A percentile compares a stretch with the other conserved stretches of the same genome.
phyloP scores from a whole-genome alignment of 2,797 vertebrate genomes.

The Sebastes kiyomatsui region DNA sequence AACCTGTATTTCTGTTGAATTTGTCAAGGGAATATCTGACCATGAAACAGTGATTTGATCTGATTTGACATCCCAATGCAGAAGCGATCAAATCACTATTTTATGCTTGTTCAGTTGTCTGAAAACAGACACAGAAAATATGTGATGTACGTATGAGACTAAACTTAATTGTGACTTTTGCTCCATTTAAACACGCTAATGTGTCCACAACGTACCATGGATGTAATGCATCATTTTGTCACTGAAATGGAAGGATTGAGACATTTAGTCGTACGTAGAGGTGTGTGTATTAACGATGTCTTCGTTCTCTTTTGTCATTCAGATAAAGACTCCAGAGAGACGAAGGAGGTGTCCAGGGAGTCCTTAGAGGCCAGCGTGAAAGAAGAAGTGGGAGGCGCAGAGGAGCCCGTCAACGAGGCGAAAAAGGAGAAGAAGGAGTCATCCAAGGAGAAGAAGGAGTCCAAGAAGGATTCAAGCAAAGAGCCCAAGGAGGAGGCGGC shows the following conservation, averaged over 20 bases:
- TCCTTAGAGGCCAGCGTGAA: conserved; percentile 30
- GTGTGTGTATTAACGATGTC: background rate
- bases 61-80: background rate
- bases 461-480: conserved; percentile 60
- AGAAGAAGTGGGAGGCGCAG: conserved; percentile 36
- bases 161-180: rapidly evolving
- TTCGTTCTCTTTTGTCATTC: conserved; percentile 4
- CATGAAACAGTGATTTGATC: background rate
- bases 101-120: background rate
- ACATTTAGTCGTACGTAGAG: background rate
- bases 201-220: background rate
- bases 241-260: background rate
- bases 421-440: conserved; percentile 68
- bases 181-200: rapidly evolving
- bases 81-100: background rate
- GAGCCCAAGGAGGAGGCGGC: conserved; percentile 17
- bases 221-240: background rate
- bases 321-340: conserved; percentile 65
- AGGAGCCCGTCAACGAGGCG: conserved; percentile 55
- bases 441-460: conserved; percentile 68
- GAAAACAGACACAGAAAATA: background rate
- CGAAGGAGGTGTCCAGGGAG: conserved; percentile 58
- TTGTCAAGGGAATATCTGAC: background rate
- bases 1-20: background rate
- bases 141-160: background rate